These are phyloP conservation scores for Rhadina sibilatrix DNA, from an alignment of 2,113 vertebrate species.

Conservation along the genomic window DNA sequence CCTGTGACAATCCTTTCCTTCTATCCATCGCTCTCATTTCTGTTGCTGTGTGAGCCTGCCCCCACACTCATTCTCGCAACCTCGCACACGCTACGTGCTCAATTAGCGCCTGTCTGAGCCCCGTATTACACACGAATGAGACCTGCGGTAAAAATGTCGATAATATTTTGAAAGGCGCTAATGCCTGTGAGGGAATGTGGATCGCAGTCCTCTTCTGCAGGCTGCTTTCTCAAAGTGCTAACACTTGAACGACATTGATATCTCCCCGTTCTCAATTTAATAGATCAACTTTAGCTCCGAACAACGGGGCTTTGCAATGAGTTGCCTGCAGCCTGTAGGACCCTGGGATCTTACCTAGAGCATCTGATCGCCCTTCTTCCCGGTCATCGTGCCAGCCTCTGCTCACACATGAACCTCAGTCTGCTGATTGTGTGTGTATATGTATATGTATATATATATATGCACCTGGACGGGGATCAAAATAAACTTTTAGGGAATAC, in stretches of 20 bases:
- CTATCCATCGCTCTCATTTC: not conserved
- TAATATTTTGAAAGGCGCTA: not conserved
- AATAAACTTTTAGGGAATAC: not conserved
- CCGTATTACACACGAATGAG: not conserved
- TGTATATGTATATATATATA: accelerated
- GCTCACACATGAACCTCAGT: not conserved
- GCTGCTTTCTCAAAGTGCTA: not conserved
- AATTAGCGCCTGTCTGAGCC: not conserved
- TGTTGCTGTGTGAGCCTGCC: not conserved
- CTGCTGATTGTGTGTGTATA: too few relatives aligned
- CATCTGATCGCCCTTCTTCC: not conserved
- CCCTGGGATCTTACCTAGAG: not conserved
- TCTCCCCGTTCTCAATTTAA: not conserved
- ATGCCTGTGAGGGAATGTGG: not conserved
- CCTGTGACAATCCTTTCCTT: not conserved
- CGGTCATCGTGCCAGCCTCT: not conserved
- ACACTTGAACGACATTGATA: not conserved
- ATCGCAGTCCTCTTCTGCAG: not conserved
- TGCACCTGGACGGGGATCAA: not conserved
- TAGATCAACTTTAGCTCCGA: not conserved
- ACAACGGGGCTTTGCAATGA: not conserved
- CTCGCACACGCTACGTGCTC: not conserved
- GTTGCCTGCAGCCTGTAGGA: not conserved
- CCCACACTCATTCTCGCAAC: not conserved
- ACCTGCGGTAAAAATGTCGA: not conserved